Evolutionary conservation across 2,888 invertebrate species (phyloP).

Genomic region (Eulithis testata): DNA sequence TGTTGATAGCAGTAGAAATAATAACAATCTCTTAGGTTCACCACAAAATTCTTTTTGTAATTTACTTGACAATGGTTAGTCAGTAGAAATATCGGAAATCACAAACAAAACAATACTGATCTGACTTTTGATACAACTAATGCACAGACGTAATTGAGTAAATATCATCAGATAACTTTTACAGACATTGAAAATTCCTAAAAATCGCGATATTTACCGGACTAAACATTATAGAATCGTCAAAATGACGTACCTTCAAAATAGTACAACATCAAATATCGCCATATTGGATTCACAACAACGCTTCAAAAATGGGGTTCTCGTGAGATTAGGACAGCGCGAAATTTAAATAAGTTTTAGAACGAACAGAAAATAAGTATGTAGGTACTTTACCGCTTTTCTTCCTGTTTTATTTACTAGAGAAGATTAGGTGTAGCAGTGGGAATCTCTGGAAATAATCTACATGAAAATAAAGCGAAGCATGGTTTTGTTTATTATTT

Average conservation of each 20-base stretch:
- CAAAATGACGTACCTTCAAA: constrained; percentile 85
- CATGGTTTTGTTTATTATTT: too few relatives aligned
- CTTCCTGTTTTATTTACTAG: too few relatives aligned
- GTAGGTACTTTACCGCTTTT: background rate
- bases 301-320: constrained; percentile 86
- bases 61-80: constrained; percentile 71
- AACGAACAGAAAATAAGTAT: background rate
- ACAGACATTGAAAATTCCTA: constrained; percentile 54
- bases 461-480: too few relatives aligned
- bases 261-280: constrained; percentile 84
- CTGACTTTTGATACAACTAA: constrained; percentile 69
- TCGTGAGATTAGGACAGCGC: constrained; percentile 69
- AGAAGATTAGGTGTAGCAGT: too few relatives aligned
- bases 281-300: constrained; percentile 90
- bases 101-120: constrained; percentile 84
- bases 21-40: constrained; percentile 45
- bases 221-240: constrained; percentile 80
- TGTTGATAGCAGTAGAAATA: constrained; percentile 43
- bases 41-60: constrained; percentile 54
- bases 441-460: too few relatives aligned
- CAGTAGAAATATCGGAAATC: constrained; percentile 77
- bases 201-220: constrained; percentile 74
- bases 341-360: constrained; percentile 51
- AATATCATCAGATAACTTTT: constrained; percentile 49
- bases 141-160: constrained; percentile 53